Percentiles rank a stretch among this genome's conserved stretches.
These are phyloP conservation scores for Calliphora vomitoria DNA, from an alignment of 2,888 invertebrate genomes.

Conservation along the genomic window DNA sequence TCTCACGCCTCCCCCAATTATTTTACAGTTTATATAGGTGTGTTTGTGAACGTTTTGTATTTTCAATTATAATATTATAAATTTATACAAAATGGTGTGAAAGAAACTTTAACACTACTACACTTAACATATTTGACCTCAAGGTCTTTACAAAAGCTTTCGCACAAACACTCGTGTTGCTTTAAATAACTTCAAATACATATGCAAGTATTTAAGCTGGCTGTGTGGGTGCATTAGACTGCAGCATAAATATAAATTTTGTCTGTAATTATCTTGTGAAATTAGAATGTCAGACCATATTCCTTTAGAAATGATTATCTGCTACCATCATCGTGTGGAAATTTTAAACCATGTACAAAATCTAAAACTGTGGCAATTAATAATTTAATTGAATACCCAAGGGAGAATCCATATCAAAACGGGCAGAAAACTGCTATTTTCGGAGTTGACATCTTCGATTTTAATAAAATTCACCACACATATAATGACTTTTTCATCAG, in stretches of 20 bases:
- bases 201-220: not conserved
- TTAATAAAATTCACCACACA: no score
- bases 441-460: no score
- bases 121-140: conserved; percentile 49
- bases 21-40: not conserved
- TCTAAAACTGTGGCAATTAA: no score
- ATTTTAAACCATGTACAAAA: no score
- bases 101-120: conserved; percentile 28
- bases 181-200: conserved; percentile 1
- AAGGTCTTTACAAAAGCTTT: conserved; percentile 24
- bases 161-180: conserved; percentile 1
- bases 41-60: not conserved
- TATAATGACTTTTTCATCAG: no score
- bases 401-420: no score
- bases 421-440: no score
- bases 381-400: no score
- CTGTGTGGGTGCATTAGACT: not conserved
- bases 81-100: conserved; percentile 22
- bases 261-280: no score
- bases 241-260: not conserved
- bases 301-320: no score
- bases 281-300: no score
- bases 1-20: not conserved
- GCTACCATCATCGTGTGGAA: no score
- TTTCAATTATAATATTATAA: conserved; percentile 2